Base-by-base conservation (phyloP, 2,888 invertebrate genomes). In the Metalampra italica region DNA sequence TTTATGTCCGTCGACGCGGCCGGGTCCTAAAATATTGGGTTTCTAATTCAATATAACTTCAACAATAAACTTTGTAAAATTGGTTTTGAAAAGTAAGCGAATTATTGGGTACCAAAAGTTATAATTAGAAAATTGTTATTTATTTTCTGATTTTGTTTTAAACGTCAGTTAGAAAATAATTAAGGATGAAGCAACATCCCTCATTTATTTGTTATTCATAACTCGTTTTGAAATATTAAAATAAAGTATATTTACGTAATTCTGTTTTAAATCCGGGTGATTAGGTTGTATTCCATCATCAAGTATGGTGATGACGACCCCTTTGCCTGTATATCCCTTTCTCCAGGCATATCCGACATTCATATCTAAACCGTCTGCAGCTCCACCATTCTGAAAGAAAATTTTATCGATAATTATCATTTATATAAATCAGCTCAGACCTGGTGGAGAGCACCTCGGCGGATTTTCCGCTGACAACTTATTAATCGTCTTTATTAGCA, bases 221-320 rank as follows among this genome's bases (percentile, higher is more conserved):
- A n/a, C n/a, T n/a, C n/a, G n/a, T n/a, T n/a, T n/a, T n/a, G n/a
- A n/a, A n/a, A n/a, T n/a, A 22, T 12, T 37, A 7, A 37, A 1
- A 37, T 37, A n/a, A 3, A 12, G 13, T 11, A 91, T 65, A 75
- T 93, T 94, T 91, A 96, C 96, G 87, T 98, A 98, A 85, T 98
- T 98, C 70, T 95, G 93, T 47, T 94, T 93, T 62, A 98, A 90
- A 84, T 98, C 98, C 9, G 97, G 97, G 89, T 98, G 98, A 86
- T 97, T 96, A 51, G 95, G 95, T 86, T 98, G 98, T 64, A 98
- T 97, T 51, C 98, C 98, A 80, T 99, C 98, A 82, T 99, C 98
- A 52, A 99, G 90, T 71, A 99, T 98, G 50, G 98, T 98, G 54
- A 99, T 96, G 39, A 98, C 98, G 34, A 98, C 96, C 51, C 97